Evolutionary conservation across 2,888 invertebrate genomes (phyloP), one percentile per base, ranked within the genome.

Genomic region (Nemotelus pantherinus): DNA sequence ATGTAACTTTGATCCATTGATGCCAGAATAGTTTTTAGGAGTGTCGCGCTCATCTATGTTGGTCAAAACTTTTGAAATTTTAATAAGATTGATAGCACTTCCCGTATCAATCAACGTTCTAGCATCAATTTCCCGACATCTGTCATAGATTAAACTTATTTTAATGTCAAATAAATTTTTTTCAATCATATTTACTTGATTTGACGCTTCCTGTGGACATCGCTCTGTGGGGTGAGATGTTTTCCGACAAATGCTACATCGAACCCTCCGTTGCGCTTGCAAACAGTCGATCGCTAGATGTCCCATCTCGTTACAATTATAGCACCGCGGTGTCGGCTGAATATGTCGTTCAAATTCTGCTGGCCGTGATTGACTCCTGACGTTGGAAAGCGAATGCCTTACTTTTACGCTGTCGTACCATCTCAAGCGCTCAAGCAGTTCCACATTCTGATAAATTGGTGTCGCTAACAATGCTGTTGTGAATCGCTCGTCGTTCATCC

Each of bases 71-170:
- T 53, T 53, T 7, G 53, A 53, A 53, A 10, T 53, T 53, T 53
- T 10, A 7, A 53, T 53, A 7, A 53, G 10, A 53, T 53, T 53
- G 53, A 53, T 53, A 53, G 53, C 53, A 53, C 53, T 10, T 7
- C 53, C 53, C 53, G 53, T 53, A 10, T 53, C 53, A 53, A 53
- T 53, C 53, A 53, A 10, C 53, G 53, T 53, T 53, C 53, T 53
- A 10, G 53, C 53, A 6, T 53, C 53, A 53, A 53, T 10, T 7
- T 6, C 10, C 7, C 53, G 53, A 53, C 6, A 53, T 53, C 7
- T 53, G 53, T 53, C 53, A 53, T 53, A 53, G 6, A 7, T 53
- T 53, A 53, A 53, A 7, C 10, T 10, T 53, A 53, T 53, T 7
- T 53, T 53, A 53, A 53, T 10, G 6, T 53, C 53, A 53, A 53